Conservation (phyloP, 2,797 vertebrate genomes). For the Aeoliscus strigatus region DNA sequence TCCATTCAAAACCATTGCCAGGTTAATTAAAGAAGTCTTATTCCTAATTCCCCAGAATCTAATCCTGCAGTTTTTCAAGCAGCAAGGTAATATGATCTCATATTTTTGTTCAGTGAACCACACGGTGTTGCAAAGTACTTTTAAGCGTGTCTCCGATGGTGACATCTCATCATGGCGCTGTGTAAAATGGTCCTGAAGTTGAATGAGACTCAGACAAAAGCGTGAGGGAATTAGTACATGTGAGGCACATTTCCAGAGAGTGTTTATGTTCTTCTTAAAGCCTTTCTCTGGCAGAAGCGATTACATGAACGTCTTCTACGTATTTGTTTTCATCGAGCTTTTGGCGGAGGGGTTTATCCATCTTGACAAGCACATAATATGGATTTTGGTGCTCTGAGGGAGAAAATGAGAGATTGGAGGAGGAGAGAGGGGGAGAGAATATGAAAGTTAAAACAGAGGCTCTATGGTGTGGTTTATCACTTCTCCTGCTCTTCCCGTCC, state of each 20-base stretch:
- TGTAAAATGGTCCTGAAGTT: slow-evolving; percentile 77
- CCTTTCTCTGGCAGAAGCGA: slow-evolving; percentile 80
- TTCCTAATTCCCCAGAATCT: slow-evolving; percentile 61
- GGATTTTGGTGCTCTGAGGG: slow-evolving; percentile 71
- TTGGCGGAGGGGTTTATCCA: slow-evolving; percentile 78
- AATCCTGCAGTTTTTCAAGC: slow-evolving; percentile 62
- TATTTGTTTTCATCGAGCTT: slow-evolving; percentile 78
- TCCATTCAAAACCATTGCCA: slow-evolving; percentile 42
- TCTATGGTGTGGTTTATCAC: slow-evolving; percentile 65
- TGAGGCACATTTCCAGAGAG: slow-evolving; percentile 77
- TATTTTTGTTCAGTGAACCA: slow-evolving; percentile 62
- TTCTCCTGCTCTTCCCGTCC: slow-evolving; percentile 62
- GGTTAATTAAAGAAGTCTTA: slow-evolving; percentile 69
- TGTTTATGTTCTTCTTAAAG: slow-evolving; percentile 79
- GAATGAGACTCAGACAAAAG: slow-evolving; percentile 78
- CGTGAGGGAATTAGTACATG: slow-evolving; percentile 74
- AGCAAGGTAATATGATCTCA: slow-evolving; percentile 67
- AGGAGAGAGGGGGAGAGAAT: slow-evolving; percentile 63
- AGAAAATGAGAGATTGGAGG: slow-evolving; percentile 62
- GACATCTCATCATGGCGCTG: slow-evolving; percentile 71
- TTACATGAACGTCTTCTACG: slow-evolving; percentile 79
- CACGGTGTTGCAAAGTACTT: slow-evolving; percentile 72
- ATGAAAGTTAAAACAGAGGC: slow-evolving; percentile 72
- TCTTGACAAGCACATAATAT: slow-evolving; percentile 81
- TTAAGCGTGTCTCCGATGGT: slow-evolving; percentile 72